Evolutionary conservation across 1,140 invertebrate genomes (phyloP).

Genomic region (Formica selysi): DNA sequence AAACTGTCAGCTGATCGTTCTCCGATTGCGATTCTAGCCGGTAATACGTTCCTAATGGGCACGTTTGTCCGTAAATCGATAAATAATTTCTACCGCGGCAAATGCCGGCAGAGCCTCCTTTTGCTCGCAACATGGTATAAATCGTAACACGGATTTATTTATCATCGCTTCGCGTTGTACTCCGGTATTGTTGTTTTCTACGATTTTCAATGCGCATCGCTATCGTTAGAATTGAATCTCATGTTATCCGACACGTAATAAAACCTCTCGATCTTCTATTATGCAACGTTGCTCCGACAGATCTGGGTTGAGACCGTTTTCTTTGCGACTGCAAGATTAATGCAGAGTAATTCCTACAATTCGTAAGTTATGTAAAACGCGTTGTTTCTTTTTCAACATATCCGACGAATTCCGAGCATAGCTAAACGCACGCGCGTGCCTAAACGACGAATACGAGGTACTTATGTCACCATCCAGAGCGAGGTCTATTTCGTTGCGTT

Average conservation of each 20-base stretch:
- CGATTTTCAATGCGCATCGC: background rate
- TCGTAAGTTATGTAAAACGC: background rate
- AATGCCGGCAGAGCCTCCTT: slow-evolving; percentile 15
- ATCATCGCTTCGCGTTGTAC: slow-evolving; percentile 32
- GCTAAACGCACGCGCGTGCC: background rate
- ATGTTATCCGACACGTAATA: background rate
- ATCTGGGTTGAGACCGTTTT: slow-evolving; percentile 13
- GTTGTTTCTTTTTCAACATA: background rate
- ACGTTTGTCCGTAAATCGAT: slow-evolving; percentile 66
- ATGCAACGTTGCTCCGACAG: background rate
- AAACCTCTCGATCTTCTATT: slow-evolving; percentile 5
- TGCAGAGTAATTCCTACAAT: background rate
- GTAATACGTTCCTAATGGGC: slow-evolving; percentile 70
- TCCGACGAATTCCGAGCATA: background rate
- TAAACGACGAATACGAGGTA: slow-evolving; percentile 15
- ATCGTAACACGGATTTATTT: slow-evolving; percentile 58
- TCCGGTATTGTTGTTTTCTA: slow-evolving; percentile 20
- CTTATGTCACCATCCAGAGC: background rate
- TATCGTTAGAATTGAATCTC: slow-evolving; percentile 24
- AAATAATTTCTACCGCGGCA: slow-evolving; percentile 67
- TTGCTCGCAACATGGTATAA: slow-evolving; percentile 52
- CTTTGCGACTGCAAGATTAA: background rate
- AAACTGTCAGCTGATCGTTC: slow-evolving; percentile 58
- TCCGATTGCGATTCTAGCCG: slow-evolving; percentile 48
- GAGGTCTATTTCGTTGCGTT: slow-evolving; percentile 24